Evolutionary conservation across 1,140 invertebrate species (phyloP).

Genomic region (Pogonognathellus flavescens): DNA sequence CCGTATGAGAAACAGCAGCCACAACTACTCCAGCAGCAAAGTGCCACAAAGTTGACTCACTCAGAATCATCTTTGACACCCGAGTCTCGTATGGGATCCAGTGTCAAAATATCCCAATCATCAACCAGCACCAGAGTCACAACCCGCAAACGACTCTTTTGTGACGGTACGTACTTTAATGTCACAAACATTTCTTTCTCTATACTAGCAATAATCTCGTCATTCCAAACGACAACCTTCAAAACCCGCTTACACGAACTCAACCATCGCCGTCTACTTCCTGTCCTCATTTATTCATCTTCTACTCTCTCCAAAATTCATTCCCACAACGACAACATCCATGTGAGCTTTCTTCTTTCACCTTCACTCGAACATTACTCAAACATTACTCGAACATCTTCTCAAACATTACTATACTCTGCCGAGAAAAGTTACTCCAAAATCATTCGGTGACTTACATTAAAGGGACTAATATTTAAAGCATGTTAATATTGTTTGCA

Average conservation of each 20-base stretch:
- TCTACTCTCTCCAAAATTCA: too few species aligned
- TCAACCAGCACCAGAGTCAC: constrained; percentile 56
- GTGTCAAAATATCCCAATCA: constrained; percentile 60
- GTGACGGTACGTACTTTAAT: constrained; percentile 52
- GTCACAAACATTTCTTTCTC: not conserved
- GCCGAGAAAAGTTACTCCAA: too few species aligned
- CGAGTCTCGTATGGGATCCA: constrained; percentile 61
- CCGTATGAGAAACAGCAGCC: constrained; percentile 56
- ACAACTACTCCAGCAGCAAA: constrained; percentile 36
- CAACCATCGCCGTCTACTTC: not conserved
- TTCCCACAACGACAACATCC: not conserved
- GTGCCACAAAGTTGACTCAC: constrained; percentile 53
- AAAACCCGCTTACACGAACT: not conserved
- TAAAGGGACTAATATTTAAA: too few species aligned
- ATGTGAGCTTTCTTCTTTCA: not conserved
- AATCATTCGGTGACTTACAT: too few species aligned
- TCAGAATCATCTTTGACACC: constrained; percentile 64
- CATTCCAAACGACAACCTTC: not conserved
- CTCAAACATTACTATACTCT: too few species aligned
- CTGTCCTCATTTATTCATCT: too few species aligned
- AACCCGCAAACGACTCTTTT: constrained; percentile 59
- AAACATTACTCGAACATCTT: too few species aligned
- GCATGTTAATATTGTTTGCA: too few species aligned
- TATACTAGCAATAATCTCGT: not conserved
- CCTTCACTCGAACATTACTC: too few species aligned